phyloP scores from a whole-genome alignment of 2,113 vertebrate genomes.

The Gracilinanus agilis region DNA sequence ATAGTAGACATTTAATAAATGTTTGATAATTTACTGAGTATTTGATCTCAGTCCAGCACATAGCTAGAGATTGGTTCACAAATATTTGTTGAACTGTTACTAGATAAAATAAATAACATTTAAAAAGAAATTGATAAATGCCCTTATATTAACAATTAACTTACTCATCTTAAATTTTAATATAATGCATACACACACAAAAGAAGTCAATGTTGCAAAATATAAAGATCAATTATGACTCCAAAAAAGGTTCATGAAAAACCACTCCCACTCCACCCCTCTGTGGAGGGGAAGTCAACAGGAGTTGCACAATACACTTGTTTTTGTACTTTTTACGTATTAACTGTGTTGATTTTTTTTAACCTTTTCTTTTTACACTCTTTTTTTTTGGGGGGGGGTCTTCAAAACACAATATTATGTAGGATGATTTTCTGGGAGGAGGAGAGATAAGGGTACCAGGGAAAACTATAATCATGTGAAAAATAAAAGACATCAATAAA shows the following conservation, averaged over 20 bases:
- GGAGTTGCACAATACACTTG: background rate
- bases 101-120: background rate
- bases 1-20: background rate
- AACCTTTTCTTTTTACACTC: background rate
- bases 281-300: background rate
- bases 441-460: background rate
- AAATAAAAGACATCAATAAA: background rate
- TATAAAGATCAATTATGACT: background rate
- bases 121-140: background rate
- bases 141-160: background rate
- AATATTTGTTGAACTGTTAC: background rate
- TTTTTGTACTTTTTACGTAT: background rate
- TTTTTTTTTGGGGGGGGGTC: too few relatives aligned
- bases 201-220: background rate
- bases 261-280: background rate
- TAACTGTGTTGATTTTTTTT: background rate
- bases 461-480: background rate
- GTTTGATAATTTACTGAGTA: background rate
- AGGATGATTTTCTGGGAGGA: background rate
- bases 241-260: background rate
- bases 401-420: background rate
- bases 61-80: background rate
- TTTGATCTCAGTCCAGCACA: background rate
- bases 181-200: background rate
- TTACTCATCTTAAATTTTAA: background rate